Conservation (phyloP, 2,113 vertebrate species). For the Myiozetetes cayanensis region DNA sequence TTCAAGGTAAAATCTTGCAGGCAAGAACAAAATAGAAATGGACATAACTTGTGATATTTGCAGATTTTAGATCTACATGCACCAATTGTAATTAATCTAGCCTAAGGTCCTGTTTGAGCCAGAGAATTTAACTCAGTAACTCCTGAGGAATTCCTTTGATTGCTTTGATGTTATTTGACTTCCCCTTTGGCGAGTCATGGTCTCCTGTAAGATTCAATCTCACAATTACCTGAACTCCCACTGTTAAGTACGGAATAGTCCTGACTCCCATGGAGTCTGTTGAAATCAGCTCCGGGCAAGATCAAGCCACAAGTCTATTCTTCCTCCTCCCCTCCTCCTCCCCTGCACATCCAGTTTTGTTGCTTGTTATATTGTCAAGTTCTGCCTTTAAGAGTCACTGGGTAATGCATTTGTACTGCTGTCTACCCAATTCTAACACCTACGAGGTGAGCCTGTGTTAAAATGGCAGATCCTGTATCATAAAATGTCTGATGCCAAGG, state of each 20-base stretch:
- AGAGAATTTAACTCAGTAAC: conserved; percentile 12
- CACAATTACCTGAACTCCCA: conserved; percentile 46
- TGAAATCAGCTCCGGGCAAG: conserved; percentile 29
- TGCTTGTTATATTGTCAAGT: not conserved
- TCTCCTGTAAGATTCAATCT: conserved; percentile 33
- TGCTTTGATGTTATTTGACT: conserved; percentile 56
- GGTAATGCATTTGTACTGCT: not conserved
- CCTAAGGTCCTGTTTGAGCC: not conserved
- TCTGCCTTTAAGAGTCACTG: not conserved
- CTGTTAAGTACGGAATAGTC: not conserved
- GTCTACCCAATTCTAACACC: not conserved
- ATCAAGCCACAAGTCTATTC: not conserved
- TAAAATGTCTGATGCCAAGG: not conserved
- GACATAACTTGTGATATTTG: not conserved
- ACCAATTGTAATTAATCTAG: not conserved
- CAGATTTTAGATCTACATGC: not conserved
- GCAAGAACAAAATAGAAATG: not conserved
- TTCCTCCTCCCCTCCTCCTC: not conserved
- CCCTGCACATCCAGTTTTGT: conserved; percentile 20
- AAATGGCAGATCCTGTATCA: not conserved
- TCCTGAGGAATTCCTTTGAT: conserved; percentile 46
- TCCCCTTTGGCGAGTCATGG: conserved; percentile 15
- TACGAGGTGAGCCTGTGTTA: not conserved
- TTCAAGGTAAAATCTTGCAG: not conserved
- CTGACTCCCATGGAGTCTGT: conserved; percentile 29